Evolutionary conservation across 2,888 invertebrate genomes (phyloP).

Genomic region (Tachina fera): DNA sequence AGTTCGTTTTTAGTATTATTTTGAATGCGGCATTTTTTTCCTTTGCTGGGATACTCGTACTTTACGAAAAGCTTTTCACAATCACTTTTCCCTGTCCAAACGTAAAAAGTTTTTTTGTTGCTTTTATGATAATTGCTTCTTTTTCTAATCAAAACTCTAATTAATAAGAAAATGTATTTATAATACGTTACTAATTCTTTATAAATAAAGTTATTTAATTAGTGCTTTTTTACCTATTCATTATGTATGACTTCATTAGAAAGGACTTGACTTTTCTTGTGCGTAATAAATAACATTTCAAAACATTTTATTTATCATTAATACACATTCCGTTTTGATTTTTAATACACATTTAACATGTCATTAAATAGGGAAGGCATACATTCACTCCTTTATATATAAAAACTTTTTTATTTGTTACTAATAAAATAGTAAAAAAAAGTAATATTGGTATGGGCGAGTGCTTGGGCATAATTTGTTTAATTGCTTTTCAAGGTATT

Average conservation of each 20-base stretch:
- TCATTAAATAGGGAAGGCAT: background rate
- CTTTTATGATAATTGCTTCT: background rate
- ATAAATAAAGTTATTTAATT: conserved; percentile 1
- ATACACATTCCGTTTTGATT: background rate
- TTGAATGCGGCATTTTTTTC: background rate
- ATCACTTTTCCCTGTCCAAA: background rate
- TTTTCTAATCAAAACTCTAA: background rate
- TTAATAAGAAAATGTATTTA: background rate
- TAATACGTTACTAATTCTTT: conserved; percentile 1
- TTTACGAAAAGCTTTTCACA: background rate
- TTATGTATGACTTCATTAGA: background rate
- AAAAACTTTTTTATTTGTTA: background rate
- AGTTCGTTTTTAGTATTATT: too few species aligned
- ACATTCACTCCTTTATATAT: background rate
- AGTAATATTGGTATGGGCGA: background rate
- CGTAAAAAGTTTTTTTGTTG: background rate
- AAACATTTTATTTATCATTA: background rate
- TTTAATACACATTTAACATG: too few species aligned
- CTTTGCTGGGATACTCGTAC: background rate
- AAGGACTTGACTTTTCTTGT: background rate
- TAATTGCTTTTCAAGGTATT: background rate
- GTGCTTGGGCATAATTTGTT: background rate
- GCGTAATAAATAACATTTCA: background rate
- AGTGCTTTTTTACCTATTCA: background rate
- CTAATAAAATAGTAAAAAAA: background rate